phyloP scores from a whole-genome alignment of 23 tunicate species.

The Phallusia fumigata region DNA sequence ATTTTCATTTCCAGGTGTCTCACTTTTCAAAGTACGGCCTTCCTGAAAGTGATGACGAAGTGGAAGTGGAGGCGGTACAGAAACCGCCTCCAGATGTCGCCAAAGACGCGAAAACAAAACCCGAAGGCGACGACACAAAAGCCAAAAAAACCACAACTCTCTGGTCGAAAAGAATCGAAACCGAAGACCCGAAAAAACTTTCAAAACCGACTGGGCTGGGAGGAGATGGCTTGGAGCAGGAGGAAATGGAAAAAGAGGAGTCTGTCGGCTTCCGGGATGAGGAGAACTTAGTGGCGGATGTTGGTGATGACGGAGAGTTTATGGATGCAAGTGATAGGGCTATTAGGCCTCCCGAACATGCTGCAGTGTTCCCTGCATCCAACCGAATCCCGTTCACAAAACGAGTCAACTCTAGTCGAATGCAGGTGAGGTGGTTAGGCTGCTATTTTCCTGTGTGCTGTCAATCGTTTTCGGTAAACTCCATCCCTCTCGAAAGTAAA shows the following conservation, averaged over 20 bases:
- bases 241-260: not conserved
- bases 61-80: conserved; percentile 29
- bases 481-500: no score
- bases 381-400: conserved; percentile 52
- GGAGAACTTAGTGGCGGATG: conserved; percentile 19
- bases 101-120: not conserved
- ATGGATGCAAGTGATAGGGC: conserved; percentile 19
- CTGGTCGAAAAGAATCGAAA: conserved; percentile 33
- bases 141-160: conserved; percentile 23
- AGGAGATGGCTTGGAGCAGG: conserved; percentile 28
- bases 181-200: not conserved
- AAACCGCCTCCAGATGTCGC: conserved; percentile 8
- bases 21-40: conserved; percentile 99
- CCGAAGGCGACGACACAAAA: not conserved
- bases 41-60: conserved; percentile 86
- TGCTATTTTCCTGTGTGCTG: not conserved
- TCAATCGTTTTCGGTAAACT: no score
- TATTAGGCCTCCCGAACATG: conserved; percentile 12
- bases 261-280: conserved; percentile 11
- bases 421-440: conserved; percentile 34
- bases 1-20: conserved; percentile 41
- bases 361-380: conserved; percentile 37
- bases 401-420: conserved; percentile 62
- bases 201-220: conserved; percentile 29
- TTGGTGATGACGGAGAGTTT: conserved; percentile 24